Evolutionary conservation across 1,140 invertebrate species (phyloP), one percentile per base, ranked within the genome.

Genomic region (Drosophila neocordata): DNA sequence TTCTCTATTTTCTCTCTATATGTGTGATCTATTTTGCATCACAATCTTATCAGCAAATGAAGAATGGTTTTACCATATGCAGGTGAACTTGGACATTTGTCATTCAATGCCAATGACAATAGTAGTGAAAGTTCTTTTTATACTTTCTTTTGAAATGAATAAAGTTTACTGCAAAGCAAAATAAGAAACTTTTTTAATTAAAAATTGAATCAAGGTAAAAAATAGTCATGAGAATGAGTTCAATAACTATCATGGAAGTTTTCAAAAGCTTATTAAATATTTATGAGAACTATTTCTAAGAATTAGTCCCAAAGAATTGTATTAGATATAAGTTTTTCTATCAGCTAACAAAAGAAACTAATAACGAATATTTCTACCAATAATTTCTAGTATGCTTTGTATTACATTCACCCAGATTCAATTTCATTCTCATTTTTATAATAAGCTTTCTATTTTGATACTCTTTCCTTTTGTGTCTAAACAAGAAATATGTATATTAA

Each of bases 1-100:
- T 48, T 31, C 27, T 31, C 27, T 0, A 31, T 31, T n/a, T n/a
- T 31, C 27, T 6, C 5, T 31, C 6, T 20, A 11, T 15, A 44
- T 53, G 11, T 9, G 6, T 12, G n/a, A 27, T 52, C 71, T 73
- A 52, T 73, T 73, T 48, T 48, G 13, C 1, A 20, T 8, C 15
- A 52, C 24, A 13, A 34, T 35, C 41, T 59, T 9, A 12, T 9
- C 58, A 51, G 38, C 24, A 38, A 59, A 58, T 62, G 7, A 69
- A 48, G 34, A 59, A 24, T 18, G n/a, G 12, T 12, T 48, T 31
- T 31, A 6, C 27, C 5, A 31, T n/a, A n/a, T n/a, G n/a, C 1
- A 6, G 27, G 4, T 31, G 27, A 31, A 31, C 27, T 31, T 31
- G 27, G 27, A 31, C 27, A 31, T 31, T 31, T 31, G 1, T 31